Base-by-base conservation (phyloP, 2,888 invertebrate species). In the Dolichopus griseipennis region DNA sequence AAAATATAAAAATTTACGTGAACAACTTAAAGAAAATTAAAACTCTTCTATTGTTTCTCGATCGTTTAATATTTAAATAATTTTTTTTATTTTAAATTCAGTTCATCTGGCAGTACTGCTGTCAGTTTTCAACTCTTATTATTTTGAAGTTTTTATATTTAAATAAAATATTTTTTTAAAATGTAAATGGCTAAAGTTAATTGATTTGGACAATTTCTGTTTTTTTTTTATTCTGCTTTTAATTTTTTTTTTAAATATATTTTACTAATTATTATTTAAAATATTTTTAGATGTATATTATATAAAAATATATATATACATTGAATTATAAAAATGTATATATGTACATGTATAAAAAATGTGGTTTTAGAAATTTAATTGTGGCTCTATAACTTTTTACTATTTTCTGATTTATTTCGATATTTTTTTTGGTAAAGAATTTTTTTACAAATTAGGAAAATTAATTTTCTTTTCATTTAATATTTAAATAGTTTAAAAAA, bases 261-360 rank as follows among this genome's bases (percentile, higher is more conserved):
- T 52, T 52, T 9, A 52, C 52, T 52, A 52, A 52, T 52, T 52
- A 52, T 18, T 52, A 52, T 52, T 52, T 52, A 52, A 52, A 52
- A 52, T 52, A 52, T 52, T 52, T 52, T 52, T 52, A 52, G 15
- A 18, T 7, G 2, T 52, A 52, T 18, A 52, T 18, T 18, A 18
- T 52, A 52, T 1, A 12, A 52, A 6, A 2, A 52, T 52, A 18
- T 52, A 52, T 52, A 52, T 52, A 52, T 52, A 52, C 18, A 52
- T 52, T 52, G 1, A n/a, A 18, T 12, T 52, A 6, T 52, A n/a
- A 1, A 52, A 52, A 52, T 15, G 12, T 43, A 34, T 34, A 34
- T 34, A 34, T 34, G 9, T 34, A 34, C 9, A 34, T 37, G 8
- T 37, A 37, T 7, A 37, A 7, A 10, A 52, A 52, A 52, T 52